phyloP scores from a whole-genome alignment of 2,113 vertebrate genomes.

The Polyodon spathula region DNA sequence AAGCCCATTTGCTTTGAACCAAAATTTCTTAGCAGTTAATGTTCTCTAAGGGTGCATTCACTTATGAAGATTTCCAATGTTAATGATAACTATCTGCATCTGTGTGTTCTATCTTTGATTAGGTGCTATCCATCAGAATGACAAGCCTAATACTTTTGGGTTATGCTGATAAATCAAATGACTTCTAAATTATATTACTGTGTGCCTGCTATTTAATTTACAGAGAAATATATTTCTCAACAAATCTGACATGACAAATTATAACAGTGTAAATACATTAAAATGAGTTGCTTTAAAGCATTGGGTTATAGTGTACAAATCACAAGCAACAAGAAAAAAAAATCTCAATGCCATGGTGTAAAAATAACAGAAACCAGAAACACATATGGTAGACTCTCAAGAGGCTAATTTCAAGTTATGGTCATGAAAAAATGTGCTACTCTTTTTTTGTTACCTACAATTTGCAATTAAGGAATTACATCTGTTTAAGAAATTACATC shows the following conservation, averaged over 20 bases:
- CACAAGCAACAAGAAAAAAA: background rate
- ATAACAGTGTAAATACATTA: conserved; percentile 4
- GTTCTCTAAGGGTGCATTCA: conserved; percentile 6
- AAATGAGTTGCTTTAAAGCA: background rate
- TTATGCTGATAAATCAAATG: conserved; percentile 26
- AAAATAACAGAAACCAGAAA: too few relatives aligned
- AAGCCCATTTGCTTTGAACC: conserved; percentile 10
- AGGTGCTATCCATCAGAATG: conserved; percentile 18
- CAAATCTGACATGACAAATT: conserved; percentile 17
- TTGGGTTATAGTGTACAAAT: background rate
- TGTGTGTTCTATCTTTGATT: conserved; percentile 23
- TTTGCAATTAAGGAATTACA: too few relatives aligned
- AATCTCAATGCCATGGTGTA: too few relatives aligned
- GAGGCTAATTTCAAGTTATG: too few relatives aligned
- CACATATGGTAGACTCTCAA: too few relatives aligned
- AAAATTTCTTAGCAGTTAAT: background rate
- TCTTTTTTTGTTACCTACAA: too few relatives aligned
- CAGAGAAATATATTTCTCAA: conserved; percentile 10
- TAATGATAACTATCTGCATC: conserved; percentile 23
- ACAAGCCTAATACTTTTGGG: conserved; percentile 23
- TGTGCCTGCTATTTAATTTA: conserved; percentile 15
- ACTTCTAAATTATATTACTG: conserved; percentile 20
- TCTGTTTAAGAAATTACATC: too few relatives aligned
- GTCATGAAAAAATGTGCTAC: too few relatives aligned
- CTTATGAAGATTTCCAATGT: conserved; percentile 5